Percentiles rank a stretch among this genome's conserved stretches.
These are phyloP conservation scores for Gouania willdenowi DNA, from an alignment of 2,797 vertebrate genomes.

Conservation along the genomic window DNA sequence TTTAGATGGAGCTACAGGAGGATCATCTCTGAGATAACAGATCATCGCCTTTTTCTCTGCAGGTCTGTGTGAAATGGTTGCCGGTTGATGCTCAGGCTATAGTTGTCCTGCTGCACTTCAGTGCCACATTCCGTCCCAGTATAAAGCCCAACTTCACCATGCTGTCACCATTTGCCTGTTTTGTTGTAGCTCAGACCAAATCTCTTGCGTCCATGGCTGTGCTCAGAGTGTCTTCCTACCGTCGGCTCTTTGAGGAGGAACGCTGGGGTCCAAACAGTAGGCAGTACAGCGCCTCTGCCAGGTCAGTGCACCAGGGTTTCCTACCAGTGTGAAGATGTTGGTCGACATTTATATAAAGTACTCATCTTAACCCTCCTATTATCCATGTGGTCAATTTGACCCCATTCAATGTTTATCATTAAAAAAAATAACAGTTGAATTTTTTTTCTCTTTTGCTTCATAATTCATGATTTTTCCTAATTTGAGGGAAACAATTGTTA, in stretches of 20 bases:
- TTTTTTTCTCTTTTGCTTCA: too few relatives aligned
- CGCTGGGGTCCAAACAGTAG: slow-evolving; percentile 40
- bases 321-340: too few relatives aligned
- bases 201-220: slow-evolving; percentile 61
- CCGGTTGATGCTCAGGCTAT: slow-evolving; percentile 55
- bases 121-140: slow-evolving; percentile 61
- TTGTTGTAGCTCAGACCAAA: slow-evolving; percentile 6
- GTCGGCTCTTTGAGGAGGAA: slow-evolving; percentile 69
- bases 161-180: slow-evolving; percentile 24
- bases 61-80: slow-evolving; percentile 56
- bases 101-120: slow-evolving; percentile 47
- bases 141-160: slow-evolving; percentile 52
- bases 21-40: too few relatives aligned
- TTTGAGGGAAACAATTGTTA: too few relatives aligned
- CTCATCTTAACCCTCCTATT: too few relatives aligned
- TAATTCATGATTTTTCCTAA: too few relatives aligned
- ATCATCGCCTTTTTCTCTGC: not conserved
- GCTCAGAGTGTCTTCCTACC: slow-evolving; percentile 77
- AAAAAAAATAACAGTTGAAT: too few relatives aligned
- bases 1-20: too few relatives aligned
- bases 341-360: too few relatives aligned
- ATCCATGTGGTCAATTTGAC: too few relatives aligned
- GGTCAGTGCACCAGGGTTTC: slow-evolving; percentile 61
- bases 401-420: too few relatives aligned
- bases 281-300: slow-evolving; percentile 36